A percentile compares a stretch with the other conserved stretches of the same genome.
phyloP scores from a whole-genome alignment of 2,113 vertebrate genomes.

The Cyanoderma ruficeps region DNA sequence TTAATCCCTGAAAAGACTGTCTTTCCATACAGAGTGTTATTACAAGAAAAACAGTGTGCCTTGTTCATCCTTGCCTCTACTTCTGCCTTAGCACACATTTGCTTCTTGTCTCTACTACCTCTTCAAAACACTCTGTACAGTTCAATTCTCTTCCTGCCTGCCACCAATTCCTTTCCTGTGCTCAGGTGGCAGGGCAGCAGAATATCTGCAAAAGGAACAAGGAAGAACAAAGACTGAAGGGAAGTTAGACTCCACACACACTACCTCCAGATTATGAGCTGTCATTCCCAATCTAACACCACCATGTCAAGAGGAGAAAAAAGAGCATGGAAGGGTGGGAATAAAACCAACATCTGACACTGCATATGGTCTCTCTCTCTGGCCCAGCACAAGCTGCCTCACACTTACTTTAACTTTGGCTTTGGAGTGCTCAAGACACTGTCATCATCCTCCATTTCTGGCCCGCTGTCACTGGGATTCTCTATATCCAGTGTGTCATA shows the following conservation, averaged over 20 bases:
- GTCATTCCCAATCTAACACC: background rate
- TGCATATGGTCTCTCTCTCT: fast-evolving
- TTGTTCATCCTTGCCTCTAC: background rate
- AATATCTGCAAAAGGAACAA: background rate
- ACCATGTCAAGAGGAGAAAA: background rate
- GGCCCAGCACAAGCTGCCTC: background rate
- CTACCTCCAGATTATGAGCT: background rate
- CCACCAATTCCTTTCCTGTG: background rate
- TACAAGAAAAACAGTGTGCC: background rate
- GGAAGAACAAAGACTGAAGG: background rate
- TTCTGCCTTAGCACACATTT: background rate
- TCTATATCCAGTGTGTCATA: slow-evolving; percentile 93
- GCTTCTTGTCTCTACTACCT: background rate
- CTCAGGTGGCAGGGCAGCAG: background rate
- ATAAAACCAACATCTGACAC: background rate
- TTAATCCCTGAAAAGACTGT: background rate
- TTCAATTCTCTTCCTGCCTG: background rate
- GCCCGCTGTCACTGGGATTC: slow-evolving; percentile 94
- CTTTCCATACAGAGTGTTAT: background rate
- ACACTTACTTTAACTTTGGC: slow-evolving; percentile 90
- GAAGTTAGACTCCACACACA: background rate
- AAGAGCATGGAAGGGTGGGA: background rate
- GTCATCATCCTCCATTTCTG: slow-evolving; percentile 95
- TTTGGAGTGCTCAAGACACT: slow-evolving; percentile 96
- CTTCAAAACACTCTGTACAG: background rate